Evolutionary conservation across 2,113 vertebrate species (phyloP).

Genomic region (Paracanthobrama guichenoti): DNA sequence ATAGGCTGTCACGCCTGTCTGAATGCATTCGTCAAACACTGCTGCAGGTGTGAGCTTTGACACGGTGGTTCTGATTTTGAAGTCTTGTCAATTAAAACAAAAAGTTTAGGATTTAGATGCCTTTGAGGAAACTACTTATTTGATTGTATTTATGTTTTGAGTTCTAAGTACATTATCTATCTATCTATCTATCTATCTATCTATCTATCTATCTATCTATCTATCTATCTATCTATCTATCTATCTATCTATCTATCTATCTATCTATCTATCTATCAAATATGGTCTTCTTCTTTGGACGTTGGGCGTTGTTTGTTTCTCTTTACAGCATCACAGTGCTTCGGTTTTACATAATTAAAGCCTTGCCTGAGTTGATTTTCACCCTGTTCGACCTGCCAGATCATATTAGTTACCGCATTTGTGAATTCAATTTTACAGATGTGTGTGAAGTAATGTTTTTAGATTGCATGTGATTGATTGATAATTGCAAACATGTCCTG

Average conservation of each 20-base stretch:
- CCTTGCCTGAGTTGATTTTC: conserved; percentile 47
- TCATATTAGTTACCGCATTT: conserved; percentile 56
- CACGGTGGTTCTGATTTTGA: background rate
- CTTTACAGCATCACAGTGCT: background rate
- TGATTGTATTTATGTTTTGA: background rate
- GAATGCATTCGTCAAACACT: conserved; percentile 44
- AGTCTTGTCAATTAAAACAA: conserved; percentile 2
- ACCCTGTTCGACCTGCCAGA: conserved; percentile 61
- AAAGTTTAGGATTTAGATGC: background rate
- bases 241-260: background rate
- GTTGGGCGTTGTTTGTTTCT: conserved; percentile 7
- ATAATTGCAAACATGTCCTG: conserved; percentile 68
- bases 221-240: too few species aligned
- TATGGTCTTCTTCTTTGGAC: background rate
- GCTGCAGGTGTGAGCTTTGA: conserved; percentile 44
- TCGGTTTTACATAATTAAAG: conserved; percentile 37
- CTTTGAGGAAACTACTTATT: background rate
- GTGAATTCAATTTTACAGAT: conserved; percentile 64
- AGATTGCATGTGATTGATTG: conserved; percentile 66
- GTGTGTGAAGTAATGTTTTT: conserved; percentile 62
- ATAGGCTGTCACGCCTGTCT: conserved; percentile 43
- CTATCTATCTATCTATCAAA: background rate
- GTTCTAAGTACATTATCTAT: too few species aligned
- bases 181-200: too few species aligned
- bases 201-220: too few species aligned